Percentiles rank a stretch among this genome's conserved stretches.
These are phyloP conservation scores for Acrobeloides nanus DNA, from an alignment of 2,888 invertebrate genomes.

Conservation along the genomic window DNA sequence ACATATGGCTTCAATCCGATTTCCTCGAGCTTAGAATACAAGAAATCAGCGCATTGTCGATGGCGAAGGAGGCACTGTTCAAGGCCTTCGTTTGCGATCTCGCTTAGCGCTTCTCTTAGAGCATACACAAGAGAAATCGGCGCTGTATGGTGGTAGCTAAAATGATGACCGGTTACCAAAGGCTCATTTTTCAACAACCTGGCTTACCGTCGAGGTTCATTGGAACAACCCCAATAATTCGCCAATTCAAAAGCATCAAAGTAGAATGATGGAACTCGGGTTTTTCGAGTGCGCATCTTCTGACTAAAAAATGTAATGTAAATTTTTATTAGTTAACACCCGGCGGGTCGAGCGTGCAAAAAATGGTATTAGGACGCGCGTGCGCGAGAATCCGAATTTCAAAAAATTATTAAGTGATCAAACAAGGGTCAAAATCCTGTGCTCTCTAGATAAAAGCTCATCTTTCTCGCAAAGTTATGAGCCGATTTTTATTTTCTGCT, in stretches of 20 bases:
- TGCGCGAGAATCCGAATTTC: too few relatives aligned
- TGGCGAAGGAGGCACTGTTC: constrained; percentile 63
- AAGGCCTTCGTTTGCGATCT: constrained; percentile 65
- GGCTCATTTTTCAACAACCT: background rate
- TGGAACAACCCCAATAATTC: constrained; percentile 71
- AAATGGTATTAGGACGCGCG: too few relatives aligned
- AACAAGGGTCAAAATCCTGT: too few relatives aligned
- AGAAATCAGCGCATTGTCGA: constrained; percentile 62
- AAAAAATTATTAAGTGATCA: too few relatives aligned
- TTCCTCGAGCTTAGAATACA: constrained; percentile 66
- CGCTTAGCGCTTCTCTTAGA: constrained; percentile 70
- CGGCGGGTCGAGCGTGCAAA: too few relatives aligned
- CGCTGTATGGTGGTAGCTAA: constrained; percentile 80
- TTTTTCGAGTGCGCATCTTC: constrained; percentile 62
- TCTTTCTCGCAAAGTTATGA: too few relatives aligned
- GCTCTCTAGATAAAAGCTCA: too few relatives aligned
- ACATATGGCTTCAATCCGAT: constrained; percentile 67
- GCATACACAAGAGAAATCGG: constrained; percentile 74
- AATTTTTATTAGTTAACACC: too few relatives aligned
- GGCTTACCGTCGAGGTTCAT: constrained; percentile 61
- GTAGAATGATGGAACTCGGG: constrained; percentile 64
- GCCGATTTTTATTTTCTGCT: too few relatives aligned
- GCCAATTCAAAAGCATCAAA: constrained; percentile 68
- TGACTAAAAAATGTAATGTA: constrained; percentile 53
- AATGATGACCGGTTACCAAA: background rate